phyloP scores from a whole-genome alignment of 2,888 invertebrate genomes.

The Drosophila fungiperda region DNA sequence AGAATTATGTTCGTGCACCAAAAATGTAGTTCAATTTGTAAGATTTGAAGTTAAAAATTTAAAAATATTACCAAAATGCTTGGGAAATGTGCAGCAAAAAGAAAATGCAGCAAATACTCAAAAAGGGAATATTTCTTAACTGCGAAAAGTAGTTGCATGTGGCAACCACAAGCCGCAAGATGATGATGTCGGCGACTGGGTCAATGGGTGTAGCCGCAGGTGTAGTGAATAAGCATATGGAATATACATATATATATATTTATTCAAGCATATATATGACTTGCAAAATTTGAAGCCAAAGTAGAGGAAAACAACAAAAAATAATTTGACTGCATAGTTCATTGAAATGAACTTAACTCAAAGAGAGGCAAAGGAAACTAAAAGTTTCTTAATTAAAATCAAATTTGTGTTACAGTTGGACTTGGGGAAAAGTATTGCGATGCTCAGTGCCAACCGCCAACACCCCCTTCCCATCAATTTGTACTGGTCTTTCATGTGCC shows the following conservation, averaged over 20 bases:
- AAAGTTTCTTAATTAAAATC: conserved; percentile 57
- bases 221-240: neutral
- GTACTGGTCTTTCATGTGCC: conserved; percentile 1
- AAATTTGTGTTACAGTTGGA: conserved; percentile 51
- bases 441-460: neutral
- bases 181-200: conserved; percentile 11
- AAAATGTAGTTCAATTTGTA: conserved; percentile 3
- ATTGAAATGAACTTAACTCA: conserved; percentile 15
- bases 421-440: conserved; percentile 21
- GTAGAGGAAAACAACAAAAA: neutral
- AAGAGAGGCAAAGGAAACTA: conserved; percentile 10
- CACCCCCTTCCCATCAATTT: neutral
- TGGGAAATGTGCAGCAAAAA: neutral
- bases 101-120: neutral
- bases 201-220: conserved; percentile 11
- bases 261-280: neutral
- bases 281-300: neutral
- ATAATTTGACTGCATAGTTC: conserved; percentile 20
- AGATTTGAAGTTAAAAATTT: neutral
- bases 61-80: conserved; percentile 13
- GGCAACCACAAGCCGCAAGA: conserved; percentile 5
- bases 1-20: neutral
- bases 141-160: conserved; percentile 7
- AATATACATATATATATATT: neutral
- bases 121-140: conserved; percentile 4